Evolutionary conservation across 2,888 invertebrate genomes (phyloP).

Genomic region (Nephrocerus scutellatus): DNA sequence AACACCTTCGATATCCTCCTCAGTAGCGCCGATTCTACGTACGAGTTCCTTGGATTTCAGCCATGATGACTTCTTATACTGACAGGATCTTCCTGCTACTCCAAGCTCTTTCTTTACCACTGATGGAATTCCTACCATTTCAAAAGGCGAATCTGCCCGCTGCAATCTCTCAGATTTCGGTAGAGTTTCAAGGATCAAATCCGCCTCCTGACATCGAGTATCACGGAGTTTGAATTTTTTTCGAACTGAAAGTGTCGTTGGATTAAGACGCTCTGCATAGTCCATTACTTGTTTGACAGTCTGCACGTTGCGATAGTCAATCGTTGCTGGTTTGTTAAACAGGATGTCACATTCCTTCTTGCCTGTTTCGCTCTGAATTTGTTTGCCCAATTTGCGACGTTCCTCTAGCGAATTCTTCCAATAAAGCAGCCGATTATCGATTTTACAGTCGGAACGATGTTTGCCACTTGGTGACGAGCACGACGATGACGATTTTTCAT

Average conservation of each 20-base stretch:
- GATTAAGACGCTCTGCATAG: slow-evolving; percentile 30
- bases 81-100: slow-evolving; percentile 5
- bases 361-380: slow-evolving; percentile 24
- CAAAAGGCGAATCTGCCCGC: slow-evolving; percentile 18
- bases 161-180: slow-evolving; percentile 26
- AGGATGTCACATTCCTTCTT: slow-evolving; percentile 27
- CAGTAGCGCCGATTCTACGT: slow-evolving; percentile 20
- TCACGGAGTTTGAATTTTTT: slow-evolving; percentile 13
- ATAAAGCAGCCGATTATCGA: slow-evolving; percentile 32
- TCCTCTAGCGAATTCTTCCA: slow-evolving; percentile 32
- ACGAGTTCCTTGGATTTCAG: slow-evolving; percentile 27
- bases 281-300: slow-evolving; percentile 32
- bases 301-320: slow-evolving; percentile 31
- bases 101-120: slow-evolving; percentile 25
- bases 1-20: slow-evolving; percentile 27
- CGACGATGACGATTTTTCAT: slow-evolving; percentile 1
- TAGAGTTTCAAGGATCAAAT: slow-evolving; percentile 29
- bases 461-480: not conserved
- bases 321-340: slow-evolving; percentile 27
- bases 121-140: slow-evolving; percentile 31
- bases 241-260: slow-evolving; percentile 15
- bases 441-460: slow-evolving; percentile 16
- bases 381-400: slow-evolving; percentile 26
- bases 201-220: slow-evolving; percentile 9
- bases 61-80: slow-evolving; percentile 25